Evolutionary conservation across 2,888 invertebrate genomes (phyloP).

Genomic region (Harpalus rufipes): DNA sequence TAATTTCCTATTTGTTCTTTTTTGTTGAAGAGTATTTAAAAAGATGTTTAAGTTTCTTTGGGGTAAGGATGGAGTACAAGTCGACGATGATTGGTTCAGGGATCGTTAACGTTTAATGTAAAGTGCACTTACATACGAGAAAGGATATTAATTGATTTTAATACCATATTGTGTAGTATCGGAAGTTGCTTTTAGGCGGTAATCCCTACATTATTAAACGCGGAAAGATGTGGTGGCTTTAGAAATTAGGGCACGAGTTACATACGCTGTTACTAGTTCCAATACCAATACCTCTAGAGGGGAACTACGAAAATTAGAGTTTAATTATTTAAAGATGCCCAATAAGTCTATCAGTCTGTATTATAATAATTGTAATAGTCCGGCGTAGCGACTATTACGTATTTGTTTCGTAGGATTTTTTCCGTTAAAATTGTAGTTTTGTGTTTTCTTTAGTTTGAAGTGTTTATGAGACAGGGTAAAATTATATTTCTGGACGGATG

Average conservation of each 20-base stretch:
- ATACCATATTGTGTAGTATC: slow-evolving; percentile 1
- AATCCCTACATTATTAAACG: slow-evolving; percentile 52
- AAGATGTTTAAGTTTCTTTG: neutral
- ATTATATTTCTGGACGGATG: no score
- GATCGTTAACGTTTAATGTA: neutral
- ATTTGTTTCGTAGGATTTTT: no score
- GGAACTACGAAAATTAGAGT: no score
- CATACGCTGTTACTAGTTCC: neutral
- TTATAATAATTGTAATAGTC: no score
- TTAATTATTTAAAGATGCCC: no score
- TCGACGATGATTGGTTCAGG: neutral
- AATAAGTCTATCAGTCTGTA: no score
- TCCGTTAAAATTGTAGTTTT: no score
- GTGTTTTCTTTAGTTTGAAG: no score
- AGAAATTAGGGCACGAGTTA: slow-evolving; percentile 52
- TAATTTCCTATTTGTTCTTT: neutral
- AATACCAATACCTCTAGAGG: no score
- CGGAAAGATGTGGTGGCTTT: slow-evolving; percentile 47
- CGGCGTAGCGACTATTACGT: no score
- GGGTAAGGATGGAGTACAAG: no score
- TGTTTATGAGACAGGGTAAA: no score
- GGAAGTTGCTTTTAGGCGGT: neutral
- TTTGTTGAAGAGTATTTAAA: neutral
- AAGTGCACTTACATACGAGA: neutral
- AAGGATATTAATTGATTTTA: neutral